Evolutionary conservation across 2,888 invertebrate species (phyloP).

Genomic region (Melikaiella ostensackeni): DNA sequence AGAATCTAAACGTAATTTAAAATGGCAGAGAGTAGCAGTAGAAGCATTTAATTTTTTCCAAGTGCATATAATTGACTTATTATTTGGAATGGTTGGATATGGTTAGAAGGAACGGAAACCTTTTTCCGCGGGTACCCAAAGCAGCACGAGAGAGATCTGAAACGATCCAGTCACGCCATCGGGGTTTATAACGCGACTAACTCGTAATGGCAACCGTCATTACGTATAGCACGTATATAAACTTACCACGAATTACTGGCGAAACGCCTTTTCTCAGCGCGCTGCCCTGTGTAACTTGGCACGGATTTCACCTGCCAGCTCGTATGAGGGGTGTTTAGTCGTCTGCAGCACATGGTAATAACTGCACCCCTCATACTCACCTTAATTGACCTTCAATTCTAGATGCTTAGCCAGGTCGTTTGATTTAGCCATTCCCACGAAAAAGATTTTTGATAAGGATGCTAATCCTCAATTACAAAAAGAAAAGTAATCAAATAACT

Average conservation of each 20-base stretch:
- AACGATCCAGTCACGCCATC: slow-evolving; percentile 67
- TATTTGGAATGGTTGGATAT: slow-evolving; percentile 26
- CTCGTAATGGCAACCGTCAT: slow-evolving; percentile 60
- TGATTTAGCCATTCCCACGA: slow-evolving; percentile 59
- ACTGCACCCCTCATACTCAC: slow-evolving; percentile 45
- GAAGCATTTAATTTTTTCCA: slow-evolving; percentile 30
- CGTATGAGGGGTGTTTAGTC: slow-evolving; percentile 31
- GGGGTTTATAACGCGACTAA: slow-evolving; percentile 51
- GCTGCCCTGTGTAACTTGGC: slow-evolving; percentile 36
- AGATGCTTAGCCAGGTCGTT: slow-evolving; percentile 45
- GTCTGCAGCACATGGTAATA: slow-evolving; percentile 42
- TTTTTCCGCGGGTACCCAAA: slow-evolving; percentile 28
- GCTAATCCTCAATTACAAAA: not conserved
- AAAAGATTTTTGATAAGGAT: slow-evolving; percentile 1
- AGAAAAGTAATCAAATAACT: too few relatives aligned
- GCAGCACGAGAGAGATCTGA: slow-evolving; percentile 43
- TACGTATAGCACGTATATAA: slow-evolving; percentile 56
- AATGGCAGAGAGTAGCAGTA: slow-evolving; percentile 19
- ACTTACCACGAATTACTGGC: slow-evolving; percentile 51
- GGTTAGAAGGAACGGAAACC: slow-evolving; percentile 23
- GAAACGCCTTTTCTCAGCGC: slow-evolving; percentile 44
- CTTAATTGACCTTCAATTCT: slow-evolving; percentile 57
- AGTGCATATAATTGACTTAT: slow-evolving; percentile 39
- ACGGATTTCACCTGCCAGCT: slow-evolving; percentile 22
- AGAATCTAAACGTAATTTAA: slow-evolving; percentile 9